These are phyloP conservation scores for Amphilophus citrinellus DNA, from an alignment of 2,113 vertebrate species.

Conservation along the genomic window DNA sequence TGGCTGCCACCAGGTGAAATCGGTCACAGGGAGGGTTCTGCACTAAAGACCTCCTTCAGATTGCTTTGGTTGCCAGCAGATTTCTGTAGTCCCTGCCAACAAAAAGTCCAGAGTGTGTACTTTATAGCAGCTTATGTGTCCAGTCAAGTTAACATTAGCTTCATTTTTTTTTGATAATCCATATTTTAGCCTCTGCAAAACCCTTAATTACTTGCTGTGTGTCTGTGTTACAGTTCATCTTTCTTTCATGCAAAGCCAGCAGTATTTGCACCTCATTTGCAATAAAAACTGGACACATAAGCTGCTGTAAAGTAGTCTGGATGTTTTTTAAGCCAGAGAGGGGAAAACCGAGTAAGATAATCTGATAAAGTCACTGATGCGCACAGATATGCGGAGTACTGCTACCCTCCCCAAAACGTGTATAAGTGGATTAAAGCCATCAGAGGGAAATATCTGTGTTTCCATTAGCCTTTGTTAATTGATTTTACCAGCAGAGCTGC, in stretches of 20 bases:
- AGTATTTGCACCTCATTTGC: neutral
- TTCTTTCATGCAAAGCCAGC: neutral
- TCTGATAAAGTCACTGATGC: constrained; percentile 30
- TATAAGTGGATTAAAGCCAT: constrained; percentile 58
- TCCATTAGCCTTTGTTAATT: constrained; percentile 49
- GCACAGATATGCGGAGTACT: constrained; percentile 11
- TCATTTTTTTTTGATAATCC: too few relatives aligned
- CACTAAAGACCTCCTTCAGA: too few relatives aligned
- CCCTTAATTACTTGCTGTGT: neutral
- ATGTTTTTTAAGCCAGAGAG: neutral
- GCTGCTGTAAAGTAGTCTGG: neutral
- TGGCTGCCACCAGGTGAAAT: too few relatives aligned
- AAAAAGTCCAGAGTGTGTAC: too few relatives aligned
- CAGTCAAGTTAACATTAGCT: too few relatives aligned
- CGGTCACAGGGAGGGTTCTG: too few relatives aligned
- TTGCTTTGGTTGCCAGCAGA: too few relatives aligned
- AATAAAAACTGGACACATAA: neutral
- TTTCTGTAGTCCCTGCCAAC: too few relatives aligned
- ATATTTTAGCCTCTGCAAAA: neutral
- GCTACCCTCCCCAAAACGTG: constrained; percentile 8
- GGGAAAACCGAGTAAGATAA: neutral
- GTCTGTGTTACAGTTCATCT: neutral
- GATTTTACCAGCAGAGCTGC: constrained; percentile 26
- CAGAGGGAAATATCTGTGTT: neutral
- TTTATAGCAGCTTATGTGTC: too few relatives aligned